These are phyloP conservation scores for Geopemphigus sp. DNA, from an alignment of 1,140 invertebrate genomes.

Conservation along the genomic window DNA sequence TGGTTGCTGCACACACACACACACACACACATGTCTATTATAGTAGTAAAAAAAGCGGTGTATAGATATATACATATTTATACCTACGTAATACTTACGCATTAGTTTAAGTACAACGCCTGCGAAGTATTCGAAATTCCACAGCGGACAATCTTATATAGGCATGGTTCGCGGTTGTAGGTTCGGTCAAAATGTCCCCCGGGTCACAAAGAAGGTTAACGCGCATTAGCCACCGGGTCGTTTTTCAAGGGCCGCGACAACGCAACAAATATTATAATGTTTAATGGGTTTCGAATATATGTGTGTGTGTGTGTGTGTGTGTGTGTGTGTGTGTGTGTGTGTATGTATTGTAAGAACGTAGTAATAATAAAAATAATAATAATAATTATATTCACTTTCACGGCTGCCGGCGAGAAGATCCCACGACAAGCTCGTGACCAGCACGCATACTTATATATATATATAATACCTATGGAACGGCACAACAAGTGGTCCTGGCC, in stretches of 20 bases:
- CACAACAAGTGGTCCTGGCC: neutral
- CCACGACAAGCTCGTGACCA: slow-evolving; percentile 43
- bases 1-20: no score
- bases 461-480: neutral
- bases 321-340: no score
- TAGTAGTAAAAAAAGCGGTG: no score
- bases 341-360: neutral
- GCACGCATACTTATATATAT: slow-evolving; percentile 7
- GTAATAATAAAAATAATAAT: neutral
- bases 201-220: neutral
- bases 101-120: neutral
- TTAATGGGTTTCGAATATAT: slow-evolving; percentile 5
- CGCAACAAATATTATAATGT: neutral
- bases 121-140: neutral
- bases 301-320: no score
- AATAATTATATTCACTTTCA: slow-evolving; percentile 38
- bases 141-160: neutral
- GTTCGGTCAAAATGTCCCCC: neutral
- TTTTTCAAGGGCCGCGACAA: slow-evolving; percentile 22
- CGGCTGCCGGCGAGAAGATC: slow-evolving; percentile 48
- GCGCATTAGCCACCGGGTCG: slow-evolving; percentile 9
- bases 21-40: no score
- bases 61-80: no score
- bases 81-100: neutral
- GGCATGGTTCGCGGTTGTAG: no score